These are phyloP conservation scores for Bombus huntii DNA, from an alignment of 1,140 invertebrate species.

Conservation along the genomic window DNA sequence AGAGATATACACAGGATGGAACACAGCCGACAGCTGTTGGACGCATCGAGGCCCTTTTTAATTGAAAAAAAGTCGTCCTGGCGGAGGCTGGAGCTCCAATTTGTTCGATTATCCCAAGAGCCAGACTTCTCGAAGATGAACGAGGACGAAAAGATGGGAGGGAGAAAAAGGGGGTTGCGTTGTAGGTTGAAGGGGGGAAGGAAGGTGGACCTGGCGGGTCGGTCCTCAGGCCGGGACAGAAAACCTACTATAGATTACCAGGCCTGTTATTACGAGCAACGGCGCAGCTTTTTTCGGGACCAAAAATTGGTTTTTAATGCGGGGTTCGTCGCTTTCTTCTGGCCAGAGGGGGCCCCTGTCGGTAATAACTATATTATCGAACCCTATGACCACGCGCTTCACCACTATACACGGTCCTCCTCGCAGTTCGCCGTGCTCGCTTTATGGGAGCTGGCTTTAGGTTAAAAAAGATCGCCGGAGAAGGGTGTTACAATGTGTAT, in stretches of 20 bases:
- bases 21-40: conserved; percentile 75
- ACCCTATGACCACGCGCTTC: conserved; percentile 71
- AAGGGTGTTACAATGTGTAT: conserved; percentile 51
- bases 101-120: conserved; percentile 75
- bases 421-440: neutral
- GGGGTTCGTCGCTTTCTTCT: conserved; percentile 79
- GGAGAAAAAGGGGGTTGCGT: neutral
- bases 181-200: neutral
- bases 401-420: conserved; percentile 32
- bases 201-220: conserved; percentile 59
- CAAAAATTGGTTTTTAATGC: conserved; percentile 83
- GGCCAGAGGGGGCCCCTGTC: conserved; percentile 72
- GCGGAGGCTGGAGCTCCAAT: conserved; percentile 73
- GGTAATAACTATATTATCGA: conserved; percentile 80
- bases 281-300: conserved; percentile 80
- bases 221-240: conserved; percentile 74
- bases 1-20: conserved; percentile 32
- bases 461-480: neutral
- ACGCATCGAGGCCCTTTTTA: conserved; percentile 71
- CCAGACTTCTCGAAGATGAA: conserved; percentile 40
- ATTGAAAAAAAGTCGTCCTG: conserved; percentile 77
- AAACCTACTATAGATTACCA: conserved; percentile 82
- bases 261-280: conserved; percentile 80
- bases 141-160: neutral
- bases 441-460: conserved; percentile 17